These are phyloP conservation scores for Catharus fuscescens DNA, from an alignment of 2,113 vertebrate genomes.

Conservation along the genomic window DNA sequence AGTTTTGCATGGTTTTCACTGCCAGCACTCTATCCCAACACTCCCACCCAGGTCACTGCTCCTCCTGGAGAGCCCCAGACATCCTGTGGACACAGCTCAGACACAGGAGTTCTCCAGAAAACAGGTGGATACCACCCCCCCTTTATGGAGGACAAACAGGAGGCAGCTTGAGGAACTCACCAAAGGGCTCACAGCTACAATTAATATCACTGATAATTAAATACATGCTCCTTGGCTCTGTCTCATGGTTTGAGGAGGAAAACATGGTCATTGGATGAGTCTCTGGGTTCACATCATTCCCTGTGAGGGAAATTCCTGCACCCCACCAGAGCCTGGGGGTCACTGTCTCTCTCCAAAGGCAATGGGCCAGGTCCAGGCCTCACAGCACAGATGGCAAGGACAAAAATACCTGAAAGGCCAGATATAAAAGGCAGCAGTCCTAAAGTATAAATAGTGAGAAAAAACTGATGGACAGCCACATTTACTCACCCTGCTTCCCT, in stretches of 20 bases:
- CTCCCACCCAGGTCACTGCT: background rate
- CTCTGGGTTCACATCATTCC: background rate
- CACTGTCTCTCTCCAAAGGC: background rate
- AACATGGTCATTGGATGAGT: accelerated
- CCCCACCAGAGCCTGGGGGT: background rate
- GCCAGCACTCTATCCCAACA: background rate
- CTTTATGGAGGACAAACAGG: background rate
- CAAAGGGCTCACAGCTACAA: background rate
- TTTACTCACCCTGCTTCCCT: background rate
- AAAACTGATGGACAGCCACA: background rate
- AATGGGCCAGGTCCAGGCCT: background rate
- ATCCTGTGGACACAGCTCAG: background rate
- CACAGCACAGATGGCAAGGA: accelerated
- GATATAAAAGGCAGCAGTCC: background rate
- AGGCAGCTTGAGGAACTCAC: background rate
- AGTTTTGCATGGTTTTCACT: background rate
- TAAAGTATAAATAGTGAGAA: background rate
- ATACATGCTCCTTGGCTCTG: background rate
- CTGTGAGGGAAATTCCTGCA: background rate
- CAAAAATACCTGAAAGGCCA: background rate
- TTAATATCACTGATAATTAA: background rate
- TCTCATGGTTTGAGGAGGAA: background rate
- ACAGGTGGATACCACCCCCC: background rate
- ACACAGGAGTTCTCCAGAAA: background rate
- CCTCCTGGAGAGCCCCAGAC: background rate